A percentile compares a stretch with the other conserved stretches of the same genome.
Conservation (phyloP, 2,797 vertebrate species). For the Rousettus madagascariensis region DNA sequence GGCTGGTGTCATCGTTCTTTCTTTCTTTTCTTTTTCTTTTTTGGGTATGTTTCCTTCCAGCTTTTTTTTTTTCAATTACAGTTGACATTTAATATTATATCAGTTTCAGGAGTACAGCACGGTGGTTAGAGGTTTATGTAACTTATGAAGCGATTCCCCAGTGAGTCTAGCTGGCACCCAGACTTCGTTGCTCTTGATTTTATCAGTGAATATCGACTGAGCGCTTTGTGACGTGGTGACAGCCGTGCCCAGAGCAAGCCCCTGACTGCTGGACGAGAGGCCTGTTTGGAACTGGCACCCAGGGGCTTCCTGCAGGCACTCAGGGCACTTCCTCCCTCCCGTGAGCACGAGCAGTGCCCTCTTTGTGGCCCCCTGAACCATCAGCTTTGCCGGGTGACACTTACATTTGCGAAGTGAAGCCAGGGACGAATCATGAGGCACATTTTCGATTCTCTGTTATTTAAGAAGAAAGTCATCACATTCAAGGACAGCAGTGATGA, state of each 20-base stretch:
- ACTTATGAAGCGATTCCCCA: no score
- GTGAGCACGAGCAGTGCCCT: neutral
- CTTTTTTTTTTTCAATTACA: no score
- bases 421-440: neutral
- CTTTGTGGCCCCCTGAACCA: neutral
- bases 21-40: no score
- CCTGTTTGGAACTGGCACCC: neutral
- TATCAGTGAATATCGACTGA: neutral
- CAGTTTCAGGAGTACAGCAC: no score
- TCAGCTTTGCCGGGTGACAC: neutral
- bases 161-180: no score
- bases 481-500: neutral
- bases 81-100: no score
- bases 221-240: no score
- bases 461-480: neutral
- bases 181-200: neutral
- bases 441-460: neutral
- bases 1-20: neutral
- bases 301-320: neutral
- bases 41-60: no score
- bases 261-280: no score
- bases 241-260: neutral
- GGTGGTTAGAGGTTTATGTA: no score
- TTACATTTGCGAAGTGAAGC: neutral
- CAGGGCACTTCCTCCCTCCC: neutral